Evolutionary conservation across 2,113 vertebrate species (phyloP).

Genomic region (Paralichthys olivaceus): DNA sequence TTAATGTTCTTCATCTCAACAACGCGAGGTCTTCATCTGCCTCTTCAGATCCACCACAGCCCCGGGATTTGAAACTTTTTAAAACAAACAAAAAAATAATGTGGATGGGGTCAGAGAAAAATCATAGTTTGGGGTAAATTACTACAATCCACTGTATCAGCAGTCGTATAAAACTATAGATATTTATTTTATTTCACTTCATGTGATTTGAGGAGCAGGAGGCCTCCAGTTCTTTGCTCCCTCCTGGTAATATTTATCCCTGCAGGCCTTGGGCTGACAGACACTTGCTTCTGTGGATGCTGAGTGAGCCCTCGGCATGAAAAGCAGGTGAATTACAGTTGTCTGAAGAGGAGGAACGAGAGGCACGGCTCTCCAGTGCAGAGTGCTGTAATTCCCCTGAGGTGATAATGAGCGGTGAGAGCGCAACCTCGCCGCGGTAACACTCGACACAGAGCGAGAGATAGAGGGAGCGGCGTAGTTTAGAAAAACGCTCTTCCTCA

Average conservation of each 20-base stretch:
- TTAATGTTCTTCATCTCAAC: constrained; percentile 29
- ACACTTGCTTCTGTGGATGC: neutral
- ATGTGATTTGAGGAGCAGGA: no score
- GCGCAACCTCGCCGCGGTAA: no score
- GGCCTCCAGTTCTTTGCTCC: no score
- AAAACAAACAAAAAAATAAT: neutral
- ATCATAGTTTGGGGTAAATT: no score
- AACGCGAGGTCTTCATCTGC: constrained; percentile 17
- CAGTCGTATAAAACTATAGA: no score
- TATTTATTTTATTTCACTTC: no score
- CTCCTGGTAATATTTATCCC: neutral
- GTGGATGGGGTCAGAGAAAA: no score
- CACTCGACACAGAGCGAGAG: no score
- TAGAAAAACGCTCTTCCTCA: no score
- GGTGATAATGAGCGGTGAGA: neutral
- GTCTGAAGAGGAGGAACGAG: neutral
- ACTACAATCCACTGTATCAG: no score
- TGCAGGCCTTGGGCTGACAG: neutral
- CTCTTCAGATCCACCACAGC: neutral
- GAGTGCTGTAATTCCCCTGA: neutral
- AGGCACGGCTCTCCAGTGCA: neutral
- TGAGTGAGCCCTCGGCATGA: neutral
- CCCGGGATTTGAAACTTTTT: neutral
- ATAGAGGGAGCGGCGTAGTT: no score
- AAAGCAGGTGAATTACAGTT: neutral